These are phyloP conservation scores for Rhingia rostrata DNA, from an alignment of 2,888 invertebrate genomes.

Conservation along the genomic window DNA sequence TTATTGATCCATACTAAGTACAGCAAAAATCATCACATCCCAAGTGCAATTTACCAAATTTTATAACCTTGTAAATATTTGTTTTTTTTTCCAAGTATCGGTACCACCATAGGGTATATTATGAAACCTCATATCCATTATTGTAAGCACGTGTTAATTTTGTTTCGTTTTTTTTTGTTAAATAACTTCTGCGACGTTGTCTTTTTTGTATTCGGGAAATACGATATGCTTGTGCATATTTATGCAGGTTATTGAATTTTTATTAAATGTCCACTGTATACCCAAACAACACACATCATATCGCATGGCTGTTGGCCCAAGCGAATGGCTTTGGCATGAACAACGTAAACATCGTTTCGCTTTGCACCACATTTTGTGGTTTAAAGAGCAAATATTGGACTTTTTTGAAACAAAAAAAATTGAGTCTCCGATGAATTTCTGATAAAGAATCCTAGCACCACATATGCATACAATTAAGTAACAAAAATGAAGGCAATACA, in stretches of 20 bases:
- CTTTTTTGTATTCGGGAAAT: constrained; percentile 12
- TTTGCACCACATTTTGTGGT: constrained; percentile 67
- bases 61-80: too few relatives aligned
- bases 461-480: constrained; percentile 61
- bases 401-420: constrained; percentile 3
- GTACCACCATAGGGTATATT: neutral
- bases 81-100: neutral
- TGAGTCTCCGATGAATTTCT: constrained; percentile 36
- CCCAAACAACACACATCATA: constrained; percentile 22
- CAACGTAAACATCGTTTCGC: constrained; percentile 45
- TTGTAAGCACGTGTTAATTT: neutral
- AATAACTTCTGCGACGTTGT: neutral
- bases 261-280: constrained; percentile 29
- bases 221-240: constrained; percentile 32
- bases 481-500: constrained; percentile 34
- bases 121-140: neutral
- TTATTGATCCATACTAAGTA: too few relatives aligned
- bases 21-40: too few relatives aligned
- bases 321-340: neutral
- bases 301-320: constrained; percentile 2
- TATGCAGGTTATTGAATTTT: constrained; percentile 62
- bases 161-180: neutral
- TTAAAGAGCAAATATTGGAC: constrained; percentile 44
- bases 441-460: constrained; percentile 35
- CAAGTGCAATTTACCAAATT: too few relatives aligned